phyloP scores from a whole-genome alignment of 1,140 invertebrate species.

The Helicoverpa zea region DNA sequence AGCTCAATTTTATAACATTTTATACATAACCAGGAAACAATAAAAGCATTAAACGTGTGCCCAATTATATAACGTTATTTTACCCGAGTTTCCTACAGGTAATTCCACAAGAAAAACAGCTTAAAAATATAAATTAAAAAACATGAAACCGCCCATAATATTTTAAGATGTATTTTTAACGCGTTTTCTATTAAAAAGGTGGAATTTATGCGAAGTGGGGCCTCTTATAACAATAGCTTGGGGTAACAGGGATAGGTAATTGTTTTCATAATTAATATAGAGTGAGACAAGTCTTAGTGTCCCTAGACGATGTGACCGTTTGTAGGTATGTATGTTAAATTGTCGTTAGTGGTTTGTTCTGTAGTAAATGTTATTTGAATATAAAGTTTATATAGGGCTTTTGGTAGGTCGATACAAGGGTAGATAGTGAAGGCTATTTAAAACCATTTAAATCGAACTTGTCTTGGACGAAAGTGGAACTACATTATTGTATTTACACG shows the following conservation, averaged over 20 bases:
- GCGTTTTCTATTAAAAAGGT: conserved; percentile 24
- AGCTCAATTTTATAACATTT: background rate
- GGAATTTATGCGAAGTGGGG: conserved; percentile 15
- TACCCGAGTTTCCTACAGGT: background rate
- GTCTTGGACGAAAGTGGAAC: too few relatives aligned
- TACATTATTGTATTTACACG: too few relatives aligned
- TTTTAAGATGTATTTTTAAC: conserved; percentile 44
- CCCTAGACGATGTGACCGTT: conserved; percentile 58
- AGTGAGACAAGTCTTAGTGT: conserved; percentile 60
- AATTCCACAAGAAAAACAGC: conserved; percentile 12
- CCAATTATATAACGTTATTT: background rate
- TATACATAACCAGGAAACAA: background rate
- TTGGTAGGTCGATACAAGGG: too few relatives aligned
- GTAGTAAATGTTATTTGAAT: background rate
- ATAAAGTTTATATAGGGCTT: too few relatives aligned
- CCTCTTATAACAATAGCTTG: conserved; percentile 54
- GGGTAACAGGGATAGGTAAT: conserved; percentile 73
- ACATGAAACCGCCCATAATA: conserved; percentile 10
- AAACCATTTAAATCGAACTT: too few relatives aligned
- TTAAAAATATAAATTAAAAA: conserved; percentile 8
- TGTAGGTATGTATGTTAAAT: conserved; percentile 45
- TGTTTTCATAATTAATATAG: conserved; percentile 79
- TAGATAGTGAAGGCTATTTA: too few relatives aligned
- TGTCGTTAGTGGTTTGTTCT: conserved; percentile 27
- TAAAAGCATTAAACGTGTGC: background rate